phyloP scores from a whole-genome alignment of 2,113 vertebrate genomes.

The Siniperca chuatsi region DNA sequence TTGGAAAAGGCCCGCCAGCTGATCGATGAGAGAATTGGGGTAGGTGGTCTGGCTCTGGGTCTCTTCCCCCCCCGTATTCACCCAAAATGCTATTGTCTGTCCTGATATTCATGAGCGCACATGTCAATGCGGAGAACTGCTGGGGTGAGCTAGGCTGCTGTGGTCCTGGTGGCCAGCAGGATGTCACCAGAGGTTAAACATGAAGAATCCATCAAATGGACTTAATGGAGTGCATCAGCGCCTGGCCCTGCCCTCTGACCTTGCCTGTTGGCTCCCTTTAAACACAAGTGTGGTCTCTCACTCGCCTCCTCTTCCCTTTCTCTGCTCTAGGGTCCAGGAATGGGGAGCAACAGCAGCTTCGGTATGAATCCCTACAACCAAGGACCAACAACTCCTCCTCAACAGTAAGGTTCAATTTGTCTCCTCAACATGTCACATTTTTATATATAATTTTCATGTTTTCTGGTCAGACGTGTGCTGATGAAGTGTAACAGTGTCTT shows the following conservation, averaged over 20 bases:
- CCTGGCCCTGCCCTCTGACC: constrained; percentile 78
- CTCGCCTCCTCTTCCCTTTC: constrained; percentile 63
- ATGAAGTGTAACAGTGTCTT: background rate
- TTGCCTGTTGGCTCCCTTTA: constrained; percentile 77
- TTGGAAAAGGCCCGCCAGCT: constrained; percentile 95
- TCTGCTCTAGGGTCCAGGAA: constrained; percentile 87
- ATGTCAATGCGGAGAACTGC: constrained; percentile 71
- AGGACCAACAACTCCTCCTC: constrained; percentile 92
- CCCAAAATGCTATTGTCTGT: constrained; percentile 69
- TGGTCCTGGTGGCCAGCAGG: constrained; percentile 72
- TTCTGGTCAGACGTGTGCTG: background rate
- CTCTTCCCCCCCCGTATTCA: background rate
- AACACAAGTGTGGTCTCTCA: constrained; percentile 82
- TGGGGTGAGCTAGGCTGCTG: constrained; percentile 44
- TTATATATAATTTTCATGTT: background rate
- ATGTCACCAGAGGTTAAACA: constrained; percentile 83
- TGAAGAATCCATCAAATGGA: constrained; percentile 85
- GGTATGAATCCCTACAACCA: constrained; percentile 94
- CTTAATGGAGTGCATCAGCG: constrained; percentile 84
- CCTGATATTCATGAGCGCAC: constrained; percentile 81
- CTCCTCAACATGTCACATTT: background rate
- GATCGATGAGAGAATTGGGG: constrained; percentile 99
- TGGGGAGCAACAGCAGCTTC: constrained; percentile 91
- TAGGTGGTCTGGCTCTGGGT: constrained; percentile 82
- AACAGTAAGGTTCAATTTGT: constrained; percentile 88